Evolutionary conservation across 2,888 invertebrate genomes (phyloP).

Genomic region (Amphipoea lucens): DNA sequence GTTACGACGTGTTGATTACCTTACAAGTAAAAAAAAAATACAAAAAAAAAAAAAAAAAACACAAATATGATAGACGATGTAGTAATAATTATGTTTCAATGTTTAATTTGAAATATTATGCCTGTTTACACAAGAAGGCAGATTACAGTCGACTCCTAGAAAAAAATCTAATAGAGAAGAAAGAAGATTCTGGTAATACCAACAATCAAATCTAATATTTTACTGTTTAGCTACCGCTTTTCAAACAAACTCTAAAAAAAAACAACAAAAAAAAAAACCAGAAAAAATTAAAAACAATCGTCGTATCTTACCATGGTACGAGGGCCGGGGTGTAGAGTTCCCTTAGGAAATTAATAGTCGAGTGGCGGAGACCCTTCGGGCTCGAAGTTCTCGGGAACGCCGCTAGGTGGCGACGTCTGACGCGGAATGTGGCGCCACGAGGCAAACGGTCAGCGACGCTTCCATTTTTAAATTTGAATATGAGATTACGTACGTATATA

Average conservation of each 20-base stretch:
- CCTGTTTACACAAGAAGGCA: neutral
- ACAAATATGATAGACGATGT: neutral
- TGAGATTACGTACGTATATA: slow-evolving; percentile 19
- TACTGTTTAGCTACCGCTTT: neutral
- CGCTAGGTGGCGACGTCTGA: slow-evolving; percentile 81
- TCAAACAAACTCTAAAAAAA: neutral
- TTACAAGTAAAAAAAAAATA: neutral
- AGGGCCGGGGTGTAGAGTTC: slow-evolving; percentile 83
- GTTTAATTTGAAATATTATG: neutral
- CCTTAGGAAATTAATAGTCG: slow-evolving; percentile 89
- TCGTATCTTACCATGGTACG: slow-evolving; percentile 77
- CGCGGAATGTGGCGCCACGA: slow-evolving; percentile 39
- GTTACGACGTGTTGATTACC: neutral
- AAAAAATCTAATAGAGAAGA: neutral
- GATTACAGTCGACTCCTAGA: no score
- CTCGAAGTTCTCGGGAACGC: slow-evolving; percentile 72
- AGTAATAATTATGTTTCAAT: neutral
- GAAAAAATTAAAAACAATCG: neutral
- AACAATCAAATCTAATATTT: neutral
- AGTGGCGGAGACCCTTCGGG: slow-evolving; percentile 80
- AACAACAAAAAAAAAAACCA: neutral
- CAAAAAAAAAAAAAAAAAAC: neutral
- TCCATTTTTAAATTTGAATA: slow-evolving; percentile 50
- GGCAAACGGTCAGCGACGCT: slow-evolving; percentile 31
- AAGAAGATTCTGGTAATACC: neutral